phyloP scores from a whole-genome alignment of 2,888 invertebrate species.

The Halocaridina rubra region DNA sequence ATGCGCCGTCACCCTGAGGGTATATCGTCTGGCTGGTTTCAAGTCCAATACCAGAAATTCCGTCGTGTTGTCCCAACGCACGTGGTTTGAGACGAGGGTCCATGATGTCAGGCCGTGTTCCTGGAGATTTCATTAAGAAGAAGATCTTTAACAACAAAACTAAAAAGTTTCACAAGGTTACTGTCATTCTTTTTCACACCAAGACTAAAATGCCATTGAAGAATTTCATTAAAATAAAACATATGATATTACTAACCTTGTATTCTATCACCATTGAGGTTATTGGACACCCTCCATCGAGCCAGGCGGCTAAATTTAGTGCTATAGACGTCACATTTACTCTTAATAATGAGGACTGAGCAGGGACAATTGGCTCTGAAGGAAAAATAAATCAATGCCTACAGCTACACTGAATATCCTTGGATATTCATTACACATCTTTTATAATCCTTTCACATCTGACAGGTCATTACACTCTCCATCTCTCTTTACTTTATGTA shows the following conservation, averaged over 20 bases:
- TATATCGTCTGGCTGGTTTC: conserved; percentile 66
- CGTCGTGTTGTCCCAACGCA: conserved; percentile 64
- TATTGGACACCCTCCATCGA: conserved; percentile 69
- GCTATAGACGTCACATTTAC: conserved; percentile 69
- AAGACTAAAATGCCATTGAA: too few relatives aligned
- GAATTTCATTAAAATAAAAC: too few relatives aligned
- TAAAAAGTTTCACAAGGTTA: neutral
- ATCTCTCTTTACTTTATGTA: too few relatives aligned
- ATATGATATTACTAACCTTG: too few relatives aligned
- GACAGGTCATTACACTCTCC: too few relatives aligned
- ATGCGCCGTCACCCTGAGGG: conserved; percentile 66
- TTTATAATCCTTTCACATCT: too few relatives aligned
- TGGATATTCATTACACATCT: too few relatives aligned
- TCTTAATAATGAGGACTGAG: conserved; percentile 67
- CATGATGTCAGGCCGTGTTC: conserved; percentile 60
- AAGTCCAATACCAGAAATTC: conserved; percentile 66
- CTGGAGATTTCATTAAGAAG: conserved; percentile 10
- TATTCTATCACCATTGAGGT: conserved; percentile 69
- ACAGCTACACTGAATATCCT: too few relatives aligned
- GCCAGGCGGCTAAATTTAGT: conserved; percentile 69
- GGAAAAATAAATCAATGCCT: neutral
- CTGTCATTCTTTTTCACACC: neutral
- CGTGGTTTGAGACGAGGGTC: conserved; percentile 65
- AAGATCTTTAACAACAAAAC: neutral
- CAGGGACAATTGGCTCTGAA: conserved; percentile 69